phyloP scores from a whole-genome alignment of 2,797 vertebrate species.

The Sebastes wilsoni region DNA sequence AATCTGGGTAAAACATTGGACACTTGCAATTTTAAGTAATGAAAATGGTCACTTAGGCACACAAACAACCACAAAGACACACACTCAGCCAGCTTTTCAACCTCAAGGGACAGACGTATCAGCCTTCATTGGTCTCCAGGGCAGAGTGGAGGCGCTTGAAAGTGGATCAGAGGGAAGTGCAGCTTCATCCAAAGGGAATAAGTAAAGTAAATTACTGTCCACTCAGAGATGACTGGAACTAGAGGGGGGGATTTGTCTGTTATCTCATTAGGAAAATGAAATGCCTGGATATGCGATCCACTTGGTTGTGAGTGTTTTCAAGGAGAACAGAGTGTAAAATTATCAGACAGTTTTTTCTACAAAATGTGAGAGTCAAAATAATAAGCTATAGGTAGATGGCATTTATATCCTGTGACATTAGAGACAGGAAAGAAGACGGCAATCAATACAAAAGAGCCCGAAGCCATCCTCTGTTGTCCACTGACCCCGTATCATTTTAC shows the following conservation, averaged over 20 bases:
- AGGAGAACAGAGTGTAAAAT: neutral
- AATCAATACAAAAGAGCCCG: slow-evolving; percentile 49
- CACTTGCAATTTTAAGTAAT: slow-evolving; percentile 25
- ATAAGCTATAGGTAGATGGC: neutral
- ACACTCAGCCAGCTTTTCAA: neutral
- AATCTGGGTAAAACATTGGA: neutral
- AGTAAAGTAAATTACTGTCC: slow-evolving; percentile 66
- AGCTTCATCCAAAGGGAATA: slow-evolving; percentile 33
- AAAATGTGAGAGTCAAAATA: neutral
- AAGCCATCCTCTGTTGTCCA: slow-evolving; percentile 45
- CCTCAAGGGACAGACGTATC: slow-evolving; percentile 31
- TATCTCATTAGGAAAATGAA: slow-evolving; percentile 60
- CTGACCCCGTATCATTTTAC: slow-evolving; percentile 53
- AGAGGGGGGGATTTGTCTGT: neutral
- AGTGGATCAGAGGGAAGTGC: slow-evolving; percentile 59
- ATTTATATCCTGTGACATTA: slow-evolving; percentile 21
- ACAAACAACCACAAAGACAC: slow-evolving; percentile 4
- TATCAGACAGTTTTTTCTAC: neutral
- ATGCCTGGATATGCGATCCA: neutral
- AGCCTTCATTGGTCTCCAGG: slow-evolving; percentile 40
- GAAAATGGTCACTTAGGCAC: slow-evolving; percentile 35
- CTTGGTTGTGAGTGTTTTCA: neutral
- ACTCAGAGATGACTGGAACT: slow-evolving; percentile 33
- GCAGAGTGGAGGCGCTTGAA: slow-evolving; percentile 32
- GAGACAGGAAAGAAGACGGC: slow-evolving; percentile 25